A percentile compares a stretch with the other conserved stretches of the same genome.
phyloP scores from a whole-genome alignment of 2,797 vertebrate genomes.

The Sebastes minor region DNA sequence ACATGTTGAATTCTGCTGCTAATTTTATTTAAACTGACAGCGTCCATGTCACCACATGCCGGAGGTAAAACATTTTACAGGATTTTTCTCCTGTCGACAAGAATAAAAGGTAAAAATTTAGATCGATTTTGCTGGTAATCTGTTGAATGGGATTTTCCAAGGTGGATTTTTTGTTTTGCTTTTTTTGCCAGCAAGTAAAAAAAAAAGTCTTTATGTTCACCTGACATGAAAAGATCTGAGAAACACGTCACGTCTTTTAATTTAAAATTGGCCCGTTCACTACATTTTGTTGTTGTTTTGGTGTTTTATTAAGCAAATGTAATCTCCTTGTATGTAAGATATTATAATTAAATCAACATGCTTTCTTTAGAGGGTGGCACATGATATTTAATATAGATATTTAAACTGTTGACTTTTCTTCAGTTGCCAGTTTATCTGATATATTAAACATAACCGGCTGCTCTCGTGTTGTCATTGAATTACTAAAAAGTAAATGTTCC shows the following conservation, averaged over 20 bases:
- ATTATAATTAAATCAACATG: background rate
- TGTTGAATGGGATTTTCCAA: conserved; percentile 3
- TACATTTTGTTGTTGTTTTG: background rate
- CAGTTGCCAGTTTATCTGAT: background rate
- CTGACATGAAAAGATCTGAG: background rate
- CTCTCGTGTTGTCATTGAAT: background rate
- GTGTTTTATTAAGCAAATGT: background rate
- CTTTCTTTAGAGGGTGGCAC: background rate
- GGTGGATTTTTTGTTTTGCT: background rate
- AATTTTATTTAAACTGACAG: background rate
- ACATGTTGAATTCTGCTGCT: background rate
- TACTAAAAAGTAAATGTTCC: background rate
- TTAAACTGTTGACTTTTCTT: background rate
- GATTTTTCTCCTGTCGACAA: background rate
- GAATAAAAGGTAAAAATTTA: background rate
- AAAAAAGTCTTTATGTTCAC: background rate
- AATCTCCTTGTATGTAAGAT: background rate
- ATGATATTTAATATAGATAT: background rate
- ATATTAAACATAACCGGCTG: background rate
- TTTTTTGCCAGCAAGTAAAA: background rate
- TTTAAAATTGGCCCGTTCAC: background rate
- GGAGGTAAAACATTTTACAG: background rate
- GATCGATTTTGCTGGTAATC: background rate
- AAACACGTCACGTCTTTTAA: background rate
- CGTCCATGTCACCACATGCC: background rate